Conservation (phyloP, 2,797 vertebrate species). For the Molossus alvarezi region DNA sequence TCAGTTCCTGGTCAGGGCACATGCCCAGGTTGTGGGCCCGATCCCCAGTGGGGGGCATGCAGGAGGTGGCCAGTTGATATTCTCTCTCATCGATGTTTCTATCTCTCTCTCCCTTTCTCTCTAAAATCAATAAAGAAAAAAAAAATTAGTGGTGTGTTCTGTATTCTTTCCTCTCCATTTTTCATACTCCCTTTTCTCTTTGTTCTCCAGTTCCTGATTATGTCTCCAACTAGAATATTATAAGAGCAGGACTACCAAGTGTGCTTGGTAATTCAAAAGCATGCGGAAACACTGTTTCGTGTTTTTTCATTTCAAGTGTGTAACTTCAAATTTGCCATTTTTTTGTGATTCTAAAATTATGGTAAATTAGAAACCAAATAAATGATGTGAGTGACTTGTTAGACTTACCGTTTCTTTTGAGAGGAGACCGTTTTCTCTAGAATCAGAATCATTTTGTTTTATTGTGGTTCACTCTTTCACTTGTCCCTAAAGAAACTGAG, state of each 20-base stretch:
- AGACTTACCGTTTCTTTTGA: not conserved
- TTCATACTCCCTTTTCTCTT: not conserved
- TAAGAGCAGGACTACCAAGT: not conserved
- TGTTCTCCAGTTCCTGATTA: not conserved
- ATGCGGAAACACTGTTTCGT: not conserved
- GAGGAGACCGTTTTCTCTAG: not conserved
- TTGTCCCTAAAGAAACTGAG: not conserved
- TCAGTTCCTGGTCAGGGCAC: not conserved
- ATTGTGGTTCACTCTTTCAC: not conserved
- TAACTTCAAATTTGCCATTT: conserved; percentile 34
- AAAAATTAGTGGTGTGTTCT: not conserved
- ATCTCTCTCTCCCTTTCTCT: not conserved
- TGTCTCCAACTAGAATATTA: not conserved
- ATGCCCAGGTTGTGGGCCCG: not conserved
- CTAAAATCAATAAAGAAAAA: too few species aligned
- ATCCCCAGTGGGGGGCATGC: not conserved
- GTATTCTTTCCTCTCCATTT: not conserved
- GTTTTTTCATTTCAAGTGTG: conserved; percentile 7
- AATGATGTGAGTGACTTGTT: not conserved
- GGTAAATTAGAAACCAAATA: conserved; percentile 8
- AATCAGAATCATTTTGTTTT: conserved; percentile 35
- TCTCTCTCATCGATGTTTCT: not conserved
- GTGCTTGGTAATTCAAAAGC: not conserved
- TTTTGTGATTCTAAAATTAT: conserved; percentile 33
- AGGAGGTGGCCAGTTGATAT: too few species aligned